These are phyloP conservation scores for Nysson spinosus DNA, from an alignment of 2,888 invertebrate species.

Conservation along the genomic window DNA sequence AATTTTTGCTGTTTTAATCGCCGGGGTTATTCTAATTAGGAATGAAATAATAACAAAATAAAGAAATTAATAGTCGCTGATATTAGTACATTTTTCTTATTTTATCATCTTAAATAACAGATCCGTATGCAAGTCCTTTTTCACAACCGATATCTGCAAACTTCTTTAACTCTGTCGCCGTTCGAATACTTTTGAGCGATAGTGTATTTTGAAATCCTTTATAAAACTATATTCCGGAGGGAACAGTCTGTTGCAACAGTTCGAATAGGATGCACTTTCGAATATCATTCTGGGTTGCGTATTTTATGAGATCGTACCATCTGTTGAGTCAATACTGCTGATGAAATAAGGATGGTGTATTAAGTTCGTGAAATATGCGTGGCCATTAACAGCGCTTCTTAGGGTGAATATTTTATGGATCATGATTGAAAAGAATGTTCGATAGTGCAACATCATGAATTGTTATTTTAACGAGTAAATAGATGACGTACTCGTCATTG, in stretches of 20 bases:
- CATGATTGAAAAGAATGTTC: slow-evolving; percentile 1
- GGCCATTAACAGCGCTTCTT: slow-evolving; percentile 13
- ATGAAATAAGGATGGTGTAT: slow-evolving; percentile 30
- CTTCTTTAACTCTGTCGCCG: too few species aligned
- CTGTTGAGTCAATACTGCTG: slow-evolving; percentile 21
- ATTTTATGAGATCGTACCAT: slow-evolving; percentile 32
- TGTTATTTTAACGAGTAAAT: slow-evolving; percentile 12
- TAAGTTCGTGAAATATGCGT: slow-evolving; percentile 33
- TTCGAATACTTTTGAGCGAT: too few species aligned
- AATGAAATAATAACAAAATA: too few species aligned
- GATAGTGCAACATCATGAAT: slow-evolving; percentile 1
- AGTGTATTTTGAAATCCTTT: slow-evolving; percentile 1
- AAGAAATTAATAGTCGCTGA: too few species aligned
- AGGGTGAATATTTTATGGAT: slow-evolving; percentile 37
- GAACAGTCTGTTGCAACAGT: slow-evolving; percentile 14
- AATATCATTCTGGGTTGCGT: slow-evolving; percentile 20
- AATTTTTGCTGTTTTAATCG: too few species aligned
- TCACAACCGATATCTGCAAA: too few species aligned
- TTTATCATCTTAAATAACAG: too few species aligned
- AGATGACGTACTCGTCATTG: too few species aligned
- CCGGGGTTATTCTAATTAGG: too few species aligned
- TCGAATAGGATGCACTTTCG: slow-evolving; percentile 27
- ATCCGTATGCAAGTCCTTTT: too few species aligned
- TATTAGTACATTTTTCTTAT: too few species aligned
- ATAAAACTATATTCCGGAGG: not conserved